Evolutionary conservation across 2,113 vertebrate species (phyloP).

Genomic region (Bos taurus): ARS-UCD2.0 NC_037333.1:14482001-14482500

Average conservation of each 20-base stretch:
- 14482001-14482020: neutral
- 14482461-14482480: neutral
- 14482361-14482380: neutral
- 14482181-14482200: neutral
- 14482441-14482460: neutral
- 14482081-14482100: neutral
- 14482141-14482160: neutral
- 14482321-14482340: neutral
- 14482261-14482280: neutral
- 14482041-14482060: neutral
- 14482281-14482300: neutral
- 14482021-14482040: neutral
- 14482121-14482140: neutral
- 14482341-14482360: neutral
- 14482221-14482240: neutral
- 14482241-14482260: neutral
- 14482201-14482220: neutral
- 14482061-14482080: neutral
- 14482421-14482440: neutral
- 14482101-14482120: neutral
- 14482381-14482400: neutral
- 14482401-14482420: neutral
- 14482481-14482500: neutral
- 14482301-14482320: neutral
- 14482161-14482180: neutral